These are phyloP conservation scores for Drosophila anomalata DNA, from an alignment of 2,888 invertebrate genomes.

Conservation along the genomic window DNA sequence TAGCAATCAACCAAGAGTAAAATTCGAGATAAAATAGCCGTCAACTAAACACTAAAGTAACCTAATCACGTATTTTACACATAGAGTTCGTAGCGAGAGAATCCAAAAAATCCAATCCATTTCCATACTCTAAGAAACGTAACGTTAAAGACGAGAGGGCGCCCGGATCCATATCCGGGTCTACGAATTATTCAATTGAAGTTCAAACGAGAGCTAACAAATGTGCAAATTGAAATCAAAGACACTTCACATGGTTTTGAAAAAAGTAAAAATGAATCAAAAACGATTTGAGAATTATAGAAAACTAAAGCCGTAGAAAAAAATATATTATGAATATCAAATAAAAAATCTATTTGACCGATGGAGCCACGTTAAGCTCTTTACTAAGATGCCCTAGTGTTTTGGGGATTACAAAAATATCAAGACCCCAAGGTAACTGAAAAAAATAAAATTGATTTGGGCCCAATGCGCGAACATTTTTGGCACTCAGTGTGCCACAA, in stretches of 20 bases:
- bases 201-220: constrained; percentile 45
- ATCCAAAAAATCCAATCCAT: constrained; percentile 44
- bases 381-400: constrained; percentile 28
- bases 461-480: constrained; percentile 20
- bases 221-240: constrained; percentile 74
- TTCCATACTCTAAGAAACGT: constrained; percentile 64
- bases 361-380: constrained; percentile 40
- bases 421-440: constrained; percentile 2
- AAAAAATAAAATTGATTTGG: constrained; percentile 13
- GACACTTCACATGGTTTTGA: constrained; percentile 66
- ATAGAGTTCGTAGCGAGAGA: constrained; percentile 36
- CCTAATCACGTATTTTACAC: constrained; percentile 68
- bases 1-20: constrained; percentile 54
- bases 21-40: constrained; percentile 67
- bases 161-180: constrained; percentile 14
- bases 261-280: constrained; percentile 60
- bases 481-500: constrained; percentile 38
- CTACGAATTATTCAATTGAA: constrained; percentile 1
- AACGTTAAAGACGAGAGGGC: constrained; percentile 54
- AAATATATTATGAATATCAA: constrained; percentile 49
- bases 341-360: constrained; percentile 28
- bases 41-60: constrained; percentile 54
- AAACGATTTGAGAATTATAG: constrained; percentile 49
- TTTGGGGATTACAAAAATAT: constrained; percentile 3
- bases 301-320: constrained; percentile 34